phyloP scores from a whole-genome alignment of 1,140 invertebrate species.

The Doryteuthis pealeii region DNA sequence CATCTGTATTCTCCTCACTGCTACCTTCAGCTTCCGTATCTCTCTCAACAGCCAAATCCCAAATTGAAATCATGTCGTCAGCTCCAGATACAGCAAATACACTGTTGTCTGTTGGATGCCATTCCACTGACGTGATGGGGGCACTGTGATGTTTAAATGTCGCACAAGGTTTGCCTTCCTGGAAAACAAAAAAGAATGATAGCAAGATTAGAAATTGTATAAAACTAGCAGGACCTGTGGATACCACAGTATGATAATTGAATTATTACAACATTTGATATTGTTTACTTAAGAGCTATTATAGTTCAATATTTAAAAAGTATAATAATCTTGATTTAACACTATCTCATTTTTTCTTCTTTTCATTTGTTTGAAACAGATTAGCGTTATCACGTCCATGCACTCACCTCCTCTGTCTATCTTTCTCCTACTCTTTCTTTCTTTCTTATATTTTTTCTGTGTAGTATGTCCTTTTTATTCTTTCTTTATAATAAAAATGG shows the following conservation, averaged over 20 bases:
- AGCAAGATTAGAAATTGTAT: not conserved
- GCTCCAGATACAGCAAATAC: constrained; percentile 91
- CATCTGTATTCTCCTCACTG: constrained; percentile 63
- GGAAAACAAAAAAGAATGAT: constrained; percentile 44
- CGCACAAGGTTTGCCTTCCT: constrained; percentile 75
- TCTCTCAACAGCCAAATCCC: constrained; percentile 93
- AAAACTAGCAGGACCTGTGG: too few relatives aligned
- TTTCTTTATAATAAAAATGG: too few relatives aligned
- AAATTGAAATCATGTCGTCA: constrained; percentile 95
- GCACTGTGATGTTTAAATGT: constrained; percentile 90
- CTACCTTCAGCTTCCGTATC: constrained; percentile 64
- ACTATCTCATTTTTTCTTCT: too few relatives aligned
- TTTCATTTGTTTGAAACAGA: too few relatives aligned
- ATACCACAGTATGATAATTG: too few relatives aligned
- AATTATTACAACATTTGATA: constrained; percentile 1
- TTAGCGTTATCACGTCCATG: too few relatives aligned
- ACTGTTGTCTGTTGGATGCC: constrained; percentile 90
- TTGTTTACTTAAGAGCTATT: not conserved
- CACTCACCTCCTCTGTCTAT: too few relatives aligned
- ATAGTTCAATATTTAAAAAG: too few relatives aligned
- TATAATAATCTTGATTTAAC: too few relatives aligned
- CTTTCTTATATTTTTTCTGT: too few relatives aligned
- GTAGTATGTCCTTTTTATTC: too few relatives aligned
- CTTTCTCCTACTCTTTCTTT: too few relatives aligned
- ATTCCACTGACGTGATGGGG: constrained; percentile 94